Percentiles rank a stretch among this genome's conserved stretches.
Evolutionary conservation across 2,888 invertebrate genomes (phyloP).

Genomic region (Phragmatobia fuliginosa): DNA sequence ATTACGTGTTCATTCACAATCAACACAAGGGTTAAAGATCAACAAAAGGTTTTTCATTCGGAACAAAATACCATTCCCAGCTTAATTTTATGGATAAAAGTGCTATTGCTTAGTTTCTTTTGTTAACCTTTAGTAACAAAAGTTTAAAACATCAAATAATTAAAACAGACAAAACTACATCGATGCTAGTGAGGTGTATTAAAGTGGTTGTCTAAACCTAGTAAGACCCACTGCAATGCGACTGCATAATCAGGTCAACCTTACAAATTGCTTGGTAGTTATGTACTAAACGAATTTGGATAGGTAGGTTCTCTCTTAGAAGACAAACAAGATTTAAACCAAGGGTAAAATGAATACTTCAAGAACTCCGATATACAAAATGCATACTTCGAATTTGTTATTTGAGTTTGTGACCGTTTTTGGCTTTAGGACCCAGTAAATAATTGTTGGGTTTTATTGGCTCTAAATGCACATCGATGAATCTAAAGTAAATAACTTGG

Average conservation of each 20-base stretch:
- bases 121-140: neutral
- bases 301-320: conserved; percentile 41
- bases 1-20: conserved; percentile 7
- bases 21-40: neutral
- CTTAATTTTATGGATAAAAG: neutral
- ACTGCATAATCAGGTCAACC: conserved; percentile 60
- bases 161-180: neutral
- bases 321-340: conserved; percentile 42
- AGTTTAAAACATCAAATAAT: conserved; percentile 10
- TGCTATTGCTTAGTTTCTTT: neutral
- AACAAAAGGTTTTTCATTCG: neutral
- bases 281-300: conserved; percentile 42
- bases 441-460: neutral
- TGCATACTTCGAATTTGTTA: neutral
- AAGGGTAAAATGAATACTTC: conserved; percentile 2
- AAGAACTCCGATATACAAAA: neutral
- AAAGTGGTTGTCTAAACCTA: conserved; percentile 46
- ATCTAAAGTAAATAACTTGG: neutral
- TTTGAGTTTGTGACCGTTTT: neutral
- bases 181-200: conserved; percentile 3
- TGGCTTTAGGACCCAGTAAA: neutral
- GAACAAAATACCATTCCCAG: neutral
- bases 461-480: neutral
- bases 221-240: conserved; percentile 59
- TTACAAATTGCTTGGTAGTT: conserved; percentile 33